Evolutionary conservation across 2,888 invertebrate genomes (phyloP).

Genomic region (Cataglyphis altisquamis): DNA sequence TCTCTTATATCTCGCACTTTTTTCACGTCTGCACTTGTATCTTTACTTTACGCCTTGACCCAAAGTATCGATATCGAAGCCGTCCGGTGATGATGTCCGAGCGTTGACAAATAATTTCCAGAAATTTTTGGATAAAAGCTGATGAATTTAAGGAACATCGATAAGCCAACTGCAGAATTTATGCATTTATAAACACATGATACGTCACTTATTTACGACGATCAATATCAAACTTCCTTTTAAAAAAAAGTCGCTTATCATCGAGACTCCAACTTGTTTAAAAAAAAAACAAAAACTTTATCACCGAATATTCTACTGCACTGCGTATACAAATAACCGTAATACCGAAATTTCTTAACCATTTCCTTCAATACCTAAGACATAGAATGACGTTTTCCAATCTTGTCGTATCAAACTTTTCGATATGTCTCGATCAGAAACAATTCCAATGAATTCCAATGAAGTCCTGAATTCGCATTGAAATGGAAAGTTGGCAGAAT

Average conservation of each 20-base stretch:
- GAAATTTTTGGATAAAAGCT: constrained; percentile 25
- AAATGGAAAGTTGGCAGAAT: constrained; percentile 50
- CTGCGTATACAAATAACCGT: not conserved
- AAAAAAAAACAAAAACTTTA: not conserved
- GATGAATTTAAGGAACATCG: not conserved
- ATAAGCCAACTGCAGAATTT: not conserved
- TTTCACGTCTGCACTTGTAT: constrained; percentile 53
- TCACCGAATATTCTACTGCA: not conserved
- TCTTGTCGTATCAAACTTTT: not conserved
- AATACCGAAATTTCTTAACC: not conserved
- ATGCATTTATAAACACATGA: constrained; percentile 8
- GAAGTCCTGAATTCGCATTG: constrained; percentile 46
- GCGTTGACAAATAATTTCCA: constrained; percentile 25
- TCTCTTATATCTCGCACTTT: constrained; percentile 47
- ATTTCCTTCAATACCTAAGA: not conserved
- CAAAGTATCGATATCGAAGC: constrained; percentile 41
- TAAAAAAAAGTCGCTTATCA: not conserved
- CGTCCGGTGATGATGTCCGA: constrained; percentile 24
- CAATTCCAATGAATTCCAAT: constrained; percentile 23
- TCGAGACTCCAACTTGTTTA: not conserved
- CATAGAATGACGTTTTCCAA: not conserved
- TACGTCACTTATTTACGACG: not conserved
- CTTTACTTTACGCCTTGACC: constrained; percentile 60
- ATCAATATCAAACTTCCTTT: not conserved
- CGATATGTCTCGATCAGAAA: not conserved